phyloP scores from a whole-genome alignment of 2,797 vertebrate genomes.

The Ciconia nigra region DNA sequence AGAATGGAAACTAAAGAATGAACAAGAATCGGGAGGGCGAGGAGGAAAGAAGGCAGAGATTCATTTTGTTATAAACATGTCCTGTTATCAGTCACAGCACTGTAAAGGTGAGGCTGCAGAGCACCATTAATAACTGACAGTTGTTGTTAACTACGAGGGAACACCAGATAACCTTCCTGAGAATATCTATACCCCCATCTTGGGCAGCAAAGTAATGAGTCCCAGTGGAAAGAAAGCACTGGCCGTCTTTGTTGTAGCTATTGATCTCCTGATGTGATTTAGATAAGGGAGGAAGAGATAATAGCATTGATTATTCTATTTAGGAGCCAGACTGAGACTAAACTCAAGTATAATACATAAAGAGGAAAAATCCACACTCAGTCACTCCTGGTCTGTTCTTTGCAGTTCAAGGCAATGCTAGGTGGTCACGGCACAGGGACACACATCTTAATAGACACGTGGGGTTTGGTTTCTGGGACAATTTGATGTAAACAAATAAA shows the following conservation, averaged over 20 bases:
- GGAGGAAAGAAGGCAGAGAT: not conserved
- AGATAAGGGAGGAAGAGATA: constrained; percentile 82
- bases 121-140: constrained; percentile 71
- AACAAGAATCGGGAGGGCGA: not conserved
- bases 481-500: not conserved
- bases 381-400: constrained; percentile 64
- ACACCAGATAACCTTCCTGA: constrained; percentile 71
- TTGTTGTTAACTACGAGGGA: constrained; percentile 73
- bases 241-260: constrained; percentile 77
- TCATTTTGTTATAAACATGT: constrained; percentile 2
- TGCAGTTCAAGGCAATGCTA: constrained; percentile 32
- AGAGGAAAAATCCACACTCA: constrained; percentile 40
- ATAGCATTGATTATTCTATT: constrained; percentile 85
- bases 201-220: constrained; percentile 76
- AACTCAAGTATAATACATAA: constrained; percentile 72
- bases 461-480: constrained; percentile 26
- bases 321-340: constrained; percentile 74
- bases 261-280: constrained; percentile 83
- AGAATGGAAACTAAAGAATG: not conserved
- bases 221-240: constrained; percentile 73
- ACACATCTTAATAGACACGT: constrained; percentile 65
- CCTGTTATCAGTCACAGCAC: not conserved
- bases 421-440: constrained; percentile 6
- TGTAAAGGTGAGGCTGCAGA: constrained; percentile 25
- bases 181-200: constrained; percentile 71